Conservation (phyloP, 1,140 invertebrate genomes). For the Drosophila jambulina region DNA sequence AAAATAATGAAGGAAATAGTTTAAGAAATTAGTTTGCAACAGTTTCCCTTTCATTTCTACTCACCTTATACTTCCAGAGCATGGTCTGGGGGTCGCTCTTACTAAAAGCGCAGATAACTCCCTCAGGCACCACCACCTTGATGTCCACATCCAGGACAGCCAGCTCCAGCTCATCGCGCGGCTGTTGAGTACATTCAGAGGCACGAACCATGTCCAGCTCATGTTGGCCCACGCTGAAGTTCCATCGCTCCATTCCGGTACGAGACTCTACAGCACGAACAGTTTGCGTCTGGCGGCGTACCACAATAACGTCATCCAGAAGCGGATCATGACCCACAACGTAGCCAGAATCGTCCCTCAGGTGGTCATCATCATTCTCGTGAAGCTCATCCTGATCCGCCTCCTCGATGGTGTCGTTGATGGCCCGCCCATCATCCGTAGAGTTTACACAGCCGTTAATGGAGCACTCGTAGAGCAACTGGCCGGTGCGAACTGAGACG, state of each 20-base stretch:
- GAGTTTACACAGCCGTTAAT: constrained; percentile 90
- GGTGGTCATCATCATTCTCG: constrained; percentile 38
- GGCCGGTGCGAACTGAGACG: constrained; percentile 91
- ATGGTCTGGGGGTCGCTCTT: constrained; percentile 86
- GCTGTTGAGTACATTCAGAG: constrained; percentile 86
- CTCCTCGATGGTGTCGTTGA: constrained; percentile 55
- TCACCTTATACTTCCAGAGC: constrained; percentile 91
- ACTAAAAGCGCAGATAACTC: constrained; percentile 89
- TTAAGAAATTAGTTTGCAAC: background rate
- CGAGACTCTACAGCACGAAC: constrained; percentile 94
- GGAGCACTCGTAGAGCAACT: constrained; percentile 92
- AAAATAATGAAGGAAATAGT: background rate
- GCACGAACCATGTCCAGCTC: constrained; percentile 88
- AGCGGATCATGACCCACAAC: constrained; percentile 82
- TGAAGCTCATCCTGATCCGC: constrained; percentile 14
- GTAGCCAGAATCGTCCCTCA: constrained; percentile 52
- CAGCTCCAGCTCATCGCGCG: constrained; percentile 78
- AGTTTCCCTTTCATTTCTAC: background rate
- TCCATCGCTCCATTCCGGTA: constrained; percentile 95
- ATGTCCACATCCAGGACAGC: constrained; percentile 86
- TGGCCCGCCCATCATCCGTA: constrained; percentile 81
- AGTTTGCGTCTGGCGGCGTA: constrained; percentile 93
- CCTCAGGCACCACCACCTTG: constrained; percentile 91
- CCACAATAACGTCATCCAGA: constrained; percentile 90
- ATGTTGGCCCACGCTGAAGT: constrained; percentile 96